These are phyloP conservation scores for Girardinus metallicus DNA, from an alignment of 2,797 vertebrate species.

Conservation along the genomic window DNA sequence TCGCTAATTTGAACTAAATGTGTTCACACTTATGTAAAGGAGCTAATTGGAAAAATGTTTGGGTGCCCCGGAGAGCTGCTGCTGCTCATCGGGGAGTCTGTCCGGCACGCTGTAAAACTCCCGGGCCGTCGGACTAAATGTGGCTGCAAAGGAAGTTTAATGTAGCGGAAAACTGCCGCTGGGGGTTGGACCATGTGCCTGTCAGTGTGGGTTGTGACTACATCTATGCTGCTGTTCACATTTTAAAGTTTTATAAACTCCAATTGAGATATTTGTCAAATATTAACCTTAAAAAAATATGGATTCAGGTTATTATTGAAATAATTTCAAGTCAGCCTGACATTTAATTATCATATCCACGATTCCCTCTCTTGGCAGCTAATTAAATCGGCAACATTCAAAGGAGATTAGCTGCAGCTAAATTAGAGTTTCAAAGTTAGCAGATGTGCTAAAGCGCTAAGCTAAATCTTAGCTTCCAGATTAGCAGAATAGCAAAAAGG, in stretches of 20 bases:
- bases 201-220: constrained; percentile 17
- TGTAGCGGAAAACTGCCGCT: constrained; percentile 61
- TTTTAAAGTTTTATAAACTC: not conserved
- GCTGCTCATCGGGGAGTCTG: constrained; percentile 45
- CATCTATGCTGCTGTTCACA: constrained; percentile 14
- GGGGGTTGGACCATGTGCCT: constrained; percentile 22
- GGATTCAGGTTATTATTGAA: not conserved
- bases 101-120: constrained; percentile 46
- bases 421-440: not conserved
- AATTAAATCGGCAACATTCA: not conserved
- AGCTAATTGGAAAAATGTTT: constrained; percentile 48
- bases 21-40: constrained; percentile 47
- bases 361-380: not conserved
- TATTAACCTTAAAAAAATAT: not conserved
- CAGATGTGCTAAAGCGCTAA: not conserved
- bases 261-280: not conserved
- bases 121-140: constrained; percentile 51
- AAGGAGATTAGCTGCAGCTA: not conserved
- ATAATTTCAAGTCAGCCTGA: not conserved
- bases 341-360: not conserved
- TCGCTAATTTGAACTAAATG: constrained; percentile 54
- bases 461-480: not conserved
- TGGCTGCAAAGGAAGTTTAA: constrained; percentile 61
- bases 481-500: no score
- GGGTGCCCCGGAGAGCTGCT: constrained; percentile 24